Evolutionary conservation across 2,113 vertebrate species (phyloP).

Genomic region (Oryzias woworae): DNA sequence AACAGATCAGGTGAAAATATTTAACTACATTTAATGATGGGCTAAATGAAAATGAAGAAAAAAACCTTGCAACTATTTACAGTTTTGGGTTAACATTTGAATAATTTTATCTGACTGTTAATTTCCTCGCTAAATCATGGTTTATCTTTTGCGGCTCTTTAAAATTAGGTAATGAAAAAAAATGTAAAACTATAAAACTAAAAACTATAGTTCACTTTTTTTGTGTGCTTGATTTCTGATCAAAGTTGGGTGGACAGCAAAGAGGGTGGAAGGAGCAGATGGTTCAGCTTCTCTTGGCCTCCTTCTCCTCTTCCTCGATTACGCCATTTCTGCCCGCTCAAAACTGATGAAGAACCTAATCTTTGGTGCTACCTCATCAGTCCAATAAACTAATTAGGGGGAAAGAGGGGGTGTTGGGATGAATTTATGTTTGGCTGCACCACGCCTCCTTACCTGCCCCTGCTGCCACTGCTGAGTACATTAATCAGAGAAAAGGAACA

Average conservation of each 20-base stretch:
- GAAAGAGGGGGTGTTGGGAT: constrained; percentile 58
- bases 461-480: constrained; percentile 36
- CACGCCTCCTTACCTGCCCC: constrained; percentile 49
- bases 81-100: too few species aligned
- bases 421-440: constrained; percentile 48
- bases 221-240: too few species aligned
- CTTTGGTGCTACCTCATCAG: constrained; percentile 69
- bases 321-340: constrained; percentile 14
- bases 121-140: too few species aligned
- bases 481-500: constrained; percentile 56
- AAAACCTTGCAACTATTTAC: too few species aligned
- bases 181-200: too few species aligned
- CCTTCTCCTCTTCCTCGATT: constrained; percentile 14
- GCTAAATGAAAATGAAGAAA: too few species aligned
- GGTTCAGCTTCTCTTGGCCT: constrained; percentile 15
- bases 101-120: too few species aligned
- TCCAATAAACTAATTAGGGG: constrained; percentile 70
- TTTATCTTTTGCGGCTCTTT: too few species aligned
- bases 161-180: too few species aligned
- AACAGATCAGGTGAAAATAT: too few species aligned
- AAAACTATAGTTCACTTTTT: too few species aligned
- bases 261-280: neutral
- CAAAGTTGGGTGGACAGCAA: neutral
- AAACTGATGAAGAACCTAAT: constrained; percentile 71
- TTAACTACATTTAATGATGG: too few species aligned